These are phyloP conservation scores for Piprites chloris DNA, from an alignment of 2,113 vertebrate species.

Conservation along the genomic window DNA sequence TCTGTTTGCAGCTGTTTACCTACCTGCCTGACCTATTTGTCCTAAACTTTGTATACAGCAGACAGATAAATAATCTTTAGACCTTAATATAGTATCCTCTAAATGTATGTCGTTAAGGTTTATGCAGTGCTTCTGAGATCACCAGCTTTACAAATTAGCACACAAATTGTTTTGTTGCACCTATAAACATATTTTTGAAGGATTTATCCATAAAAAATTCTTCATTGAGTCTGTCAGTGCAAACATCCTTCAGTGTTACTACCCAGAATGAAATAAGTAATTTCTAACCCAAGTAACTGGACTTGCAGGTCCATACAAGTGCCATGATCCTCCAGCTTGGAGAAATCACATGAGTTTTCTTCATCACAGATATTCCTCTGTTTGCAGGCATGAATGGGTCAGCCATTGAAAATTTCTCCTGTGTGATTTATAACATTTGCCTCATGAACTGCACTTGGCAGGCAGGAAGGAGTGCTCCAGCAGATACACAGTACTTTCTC, in stretches of 20 bases:
- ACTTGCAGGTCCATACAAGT: not conserved
- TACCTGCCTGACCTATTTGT: not conserved
- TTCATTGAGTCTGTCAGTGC: not conserved
- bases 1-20: not conserved
- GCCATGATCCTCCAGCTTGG: not conserved
- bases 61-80: not conserved
- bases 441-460: conserved; percentile 72
- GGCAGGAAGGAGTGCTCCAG: conserved; percentile 38
- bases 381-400: conserved; percentile 36
- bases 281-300: not conserved
- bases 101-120: not conserved
- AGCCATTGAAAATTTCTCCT: conserved; percentile 55
- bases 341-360: not conserved
- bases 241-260: not conserved
- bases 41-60: not conserved
- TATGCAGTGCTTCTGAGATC: not conserved
- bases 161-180: not conserved
- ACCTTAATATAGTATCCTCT: not conserved
- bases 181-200: not conserved
- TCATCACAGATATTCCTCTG: not conserved
- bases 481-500: conserved; percentile 59
- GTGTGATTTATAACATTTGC: conserved; percentile 21
- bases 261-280: not conserved
- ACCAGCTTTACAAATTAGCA: not conserved
- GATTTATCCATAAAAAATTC: not conserved